Evolutionary conservation across 2,113 vertebrate species (phyloP).

Genomic region (Lanius ludovicianus): DNA sequence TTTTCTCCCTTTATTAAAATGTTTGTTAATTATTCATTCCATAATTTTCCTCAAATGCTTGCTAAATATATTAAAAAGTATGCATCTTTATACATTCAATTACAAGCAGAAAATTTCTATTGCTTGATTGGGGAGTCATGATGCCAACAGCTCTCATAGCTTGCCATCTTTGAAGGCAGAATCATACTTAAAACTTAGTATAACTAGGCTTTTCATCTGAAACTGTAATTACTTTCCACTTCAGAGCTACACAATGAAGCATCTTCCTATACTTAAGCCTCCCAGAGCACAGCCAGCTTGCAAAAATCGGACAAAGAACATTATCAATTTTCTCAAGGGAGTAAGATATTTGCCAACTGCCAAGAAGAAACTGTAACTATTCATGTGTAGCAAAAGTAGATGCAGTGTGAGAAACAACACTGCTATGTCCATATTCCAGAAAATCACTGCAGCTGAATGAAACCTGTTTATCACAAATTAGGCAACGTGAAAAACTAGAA

Average conservation of each 20-base stretch:
- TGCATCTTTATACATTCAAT: constrained; percentile 15
- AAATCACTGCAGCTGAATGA: constrained; percentile 7
- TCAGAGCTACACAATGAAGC: constrained; percentile 56
- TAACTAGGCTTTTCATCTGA: constrained; percentile 57
- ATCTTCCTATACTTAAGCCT: constrained; percentile 25
- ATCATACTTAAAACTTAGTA: constrained; percentile 49
- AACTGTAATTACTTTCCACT: constrained; percentile 66
- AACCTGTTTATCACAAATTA: not conserved
- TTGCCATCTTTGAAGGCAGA: constrained; percentile 47
- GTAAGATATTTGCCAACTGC: constrained; percentile 20
- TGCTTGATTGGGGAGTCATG: constrained; percentile 32
- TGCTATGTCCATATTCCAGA: not conserved
- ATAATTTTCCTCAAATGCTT: constrained; percentile 17
- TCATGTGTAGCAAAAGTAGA: not conserved
- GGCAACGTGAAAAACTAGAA: not conserved
- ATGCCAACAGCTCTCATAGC: constrained; percentile 24
- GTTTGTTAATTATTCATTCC: constrained; percentile 2
- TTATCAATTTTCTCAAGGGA: constrained; percentile 33
- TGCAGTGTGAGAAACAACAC: not conserved
- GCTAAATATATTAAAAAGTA: constrained; percentile 1
- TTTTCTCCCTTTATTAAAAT: constrained; percentile 55
- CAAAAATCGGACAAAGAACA: constrained; percentile 36
- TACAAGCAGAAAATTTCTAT: constrained; percentile 18
- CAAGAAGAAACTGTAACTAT: constrained; percentile 29
- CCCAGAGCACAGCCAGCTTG: not conserved